These are phyloP conservation scores for Rhopalosiphum padi DNA, from an alignment of 1,140 invertebrate species.

Conservation along the genomic window DNA sequence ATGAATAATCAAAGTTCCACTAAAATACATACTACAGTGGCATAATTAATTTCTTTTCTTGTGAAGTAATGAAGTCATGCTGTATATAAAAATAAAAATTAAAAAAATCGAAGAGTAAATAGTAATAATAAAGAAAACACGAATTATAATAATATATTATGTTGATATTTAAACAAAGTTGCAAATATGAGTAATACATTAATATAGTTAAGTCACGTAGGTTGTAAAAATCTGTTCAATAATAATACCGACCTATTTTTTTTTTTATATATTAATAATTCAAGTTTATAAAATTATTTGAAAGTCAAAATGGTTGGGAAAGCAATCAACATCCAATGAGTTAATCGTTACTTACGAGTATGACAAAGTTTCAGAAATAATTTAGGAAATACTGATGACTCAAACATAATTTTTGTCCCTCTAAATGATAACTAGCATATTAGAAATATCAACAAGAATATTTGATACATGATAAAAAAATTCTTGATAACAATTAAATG, in stretches of 20 bases:
- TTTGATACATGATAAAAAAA: not conserved
- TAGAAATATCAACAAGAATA: not conserved
- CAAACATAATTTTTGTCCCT: not conserved
- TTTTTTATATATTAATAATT: no score
- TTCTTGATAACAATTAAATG: not conserved
- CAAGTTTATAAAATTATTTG: no score
- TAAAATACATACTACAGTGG: no score
- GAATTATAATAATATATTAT: not conserved
- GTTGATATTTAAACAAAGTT: not conserved
- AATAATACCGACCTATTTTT: no score
- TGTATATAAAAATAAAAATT: not conserved
- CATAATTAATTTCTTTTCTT: no score
- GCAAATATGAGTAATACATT: no score
- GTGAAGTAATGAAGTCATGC: not conserved
- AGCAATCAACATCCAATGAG: no score
- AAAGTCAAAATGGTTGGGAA: no score
- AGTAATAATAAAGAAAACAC: not conserved
- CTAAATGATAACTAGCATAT: not conserved
- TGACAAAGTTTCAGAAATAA: no score
- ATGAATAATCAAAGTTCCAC: no score
- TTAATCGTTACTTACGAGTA: no score
- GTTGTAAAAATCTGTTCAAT: no score
- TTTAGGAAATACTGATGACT: not conserved
- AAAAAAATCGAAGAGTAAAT: not conserved
- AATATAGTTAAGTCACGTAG: not conserved